phyloP scores from a whole-genome alignment of 2,113 vertebrate species.

The Tricholaema leucomelas region DNA sequence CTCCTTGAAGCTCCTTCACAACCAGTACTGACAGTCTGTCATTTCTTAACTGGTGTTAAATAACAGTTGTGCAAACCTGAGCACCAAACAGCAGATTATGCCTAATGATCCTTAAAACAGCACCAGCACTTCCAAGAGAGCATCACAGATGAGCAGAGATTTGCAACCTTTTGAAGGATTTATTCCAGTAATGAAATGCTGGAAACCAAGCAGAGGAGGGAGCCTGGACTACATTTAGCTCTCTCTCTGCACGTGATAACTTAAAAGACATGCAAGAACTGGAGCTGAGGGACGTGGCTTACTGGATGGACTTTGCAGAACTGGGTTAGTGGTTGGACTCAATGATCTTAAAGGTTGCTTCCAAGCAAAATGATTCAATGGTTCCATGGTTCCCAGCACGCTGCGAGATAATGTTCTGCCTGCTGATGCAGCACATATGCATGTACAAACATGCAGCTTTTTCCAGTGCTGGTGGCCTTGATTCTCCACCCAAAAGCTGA shows the following conservation, averaged over 20 bases:
- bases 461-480: neutral
- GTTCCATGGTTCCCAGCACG: neutral
- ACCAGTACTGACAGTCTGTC: slow-evolving; percentile 71
- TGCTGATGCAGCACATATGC: rapidly evolving
- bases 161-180: neutral
- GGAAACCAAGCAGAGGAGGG: neutral
- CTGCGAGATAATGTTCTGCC: rapidly evolving
- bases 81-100: slow-evolving; percentile 57
- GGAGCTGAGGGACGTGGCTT: no score
- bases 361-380: no score
- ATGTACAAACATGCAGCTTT: no score
- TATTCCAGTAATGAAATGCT: neutral
- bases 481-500: neutral
- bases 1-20: slow-evolving; percentile 63
- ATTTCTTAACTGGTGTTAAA: slow-evolving; percentile 55
- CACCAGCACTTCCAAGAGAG: neutral
- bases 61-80: slow-evolving; percentile 24
- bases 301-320: no score
- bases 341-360: no score
- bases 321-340: no score
- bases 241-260: rapidly evolving
- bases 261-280: no score
- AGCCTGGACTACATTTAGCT: neutral
- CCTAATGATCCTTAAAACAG: slow-evolving; percentile 51
- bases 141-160: neutral